Base-by-base conservation (phyloP, 2,113 vertebrate genomes). In the Etheostoma spectabile region DNA sequence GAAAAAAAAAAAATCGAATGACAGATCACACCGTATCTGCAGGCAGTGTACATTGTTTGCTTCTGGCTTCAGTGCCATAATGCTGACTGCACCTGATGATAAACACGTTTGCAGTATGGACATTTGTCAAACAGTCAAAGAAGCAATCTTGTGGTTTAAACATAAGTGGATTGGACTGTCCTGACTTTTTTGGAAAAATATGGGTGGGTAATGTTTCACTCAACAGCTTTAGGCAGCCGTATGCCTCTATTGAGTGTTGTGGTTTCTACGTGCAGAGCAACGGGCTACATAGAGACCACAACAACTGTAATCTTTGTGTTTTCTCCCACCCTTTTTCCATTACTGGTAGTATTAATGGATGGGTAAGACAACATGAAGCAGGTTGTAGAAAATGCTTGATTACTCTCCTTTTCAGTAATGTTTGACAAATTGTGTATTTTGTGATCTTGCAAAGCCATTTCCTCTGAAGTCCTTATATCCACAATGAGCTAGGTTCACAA, bases 171-270 rank as follows among this genome's bases (percentile, higher is more conserved):
- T 83, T 49, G 79, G 79, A 86, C 68, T 74, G 61, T 62, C 81
- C 73, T 52, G 75, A 82, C 78, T 79, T 65, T 60, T 83, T 86
- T 88, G 69, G 56, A 76, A 77, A 80, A 84, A 79, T 62, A 70
- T 82, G 74, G 67, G 67, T 78, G 71, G 70, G 67, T 80, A 87
- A 69, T 3, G 33, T 85, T 78, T 88, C 60, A 68, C 59, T 85
- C 73, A 64, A 42, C 84, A 66, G 64, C 79, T 86, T 49, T 49
- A 57, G 75, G 64, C 78, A 77, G 74, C 77, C 82, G 74, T 79
- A 73, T 79, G 79, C 30, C 67, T 79, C 72, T 61, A 74, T 81
- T 82, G 56, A 69, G 83, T 68, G 63, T 78, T 69, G 75, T 72
- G 82, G 81, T 63, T 51, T 87, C 49, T 66, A 10, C 1, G 8